phyloP scores from a whole-genome alignment of 2,113 vertebrate species.

The Otolemur garnettii region DNA sequence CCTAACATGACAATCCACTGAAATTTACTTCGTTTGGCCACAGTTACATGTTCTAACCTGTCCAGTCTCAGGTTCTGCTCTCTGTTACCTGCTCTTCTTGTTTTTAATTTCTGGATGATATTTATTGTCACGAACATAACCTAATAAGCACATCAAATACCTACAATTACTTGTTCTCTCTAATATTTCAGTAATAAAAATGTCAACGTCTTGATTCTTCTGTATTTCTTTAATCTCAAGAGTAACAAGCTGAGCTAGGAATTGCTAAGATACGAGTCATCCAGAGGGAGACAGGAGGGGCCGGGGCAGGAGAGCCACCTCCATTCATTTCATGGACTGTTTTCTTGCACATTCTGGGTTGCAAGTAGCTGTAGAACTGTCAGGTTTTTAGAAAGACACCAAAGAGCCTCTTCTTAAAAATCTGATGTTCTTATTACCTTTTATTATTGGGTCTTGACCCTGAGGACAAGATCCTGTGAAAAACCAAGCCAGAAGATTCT shows the following conservation, averaged over 20 bases:
- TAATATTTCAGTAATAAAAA: conserved; percentile 42
- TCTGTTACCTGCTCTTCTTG: neutral
- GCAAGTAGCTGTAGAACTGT: neutral
- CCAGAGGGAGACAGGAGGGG: neutral
- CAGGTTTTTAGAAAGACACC: neutral
- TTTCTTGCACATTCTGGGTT: neutral
- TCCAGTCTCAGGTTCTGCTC: neutral
- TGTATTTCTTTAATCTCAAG: neutral
- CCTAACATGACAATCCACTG: neutral
- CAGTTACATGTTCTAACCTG: neutral
- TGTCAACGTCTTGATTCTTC: neutral
- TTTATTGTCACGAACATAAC: conserved; percentile 9
- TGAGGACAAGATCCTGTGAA: neutral
- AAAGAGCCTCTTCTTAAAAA: neutral
- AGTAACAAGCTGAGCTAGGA: neutral
- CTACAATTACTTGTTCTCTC: neutral
- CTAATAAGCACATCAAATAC: neutral
- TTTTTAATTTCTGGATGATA: conserved; percentile 17
- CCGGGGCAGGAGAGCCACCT: neutral
- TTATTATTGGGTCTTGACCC: neutral
- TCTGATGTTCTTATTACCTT: neutral
- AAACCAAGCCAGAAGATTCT: neutral
- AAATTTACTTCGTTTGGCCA: neutral
- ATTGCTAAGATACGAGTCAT: neutral
- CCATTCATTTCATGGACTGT: neutral